phyloP scores from a whole-genome alignment of 2,113 vertebrate genomes.

The Acrocephalus kingi region DNA sequence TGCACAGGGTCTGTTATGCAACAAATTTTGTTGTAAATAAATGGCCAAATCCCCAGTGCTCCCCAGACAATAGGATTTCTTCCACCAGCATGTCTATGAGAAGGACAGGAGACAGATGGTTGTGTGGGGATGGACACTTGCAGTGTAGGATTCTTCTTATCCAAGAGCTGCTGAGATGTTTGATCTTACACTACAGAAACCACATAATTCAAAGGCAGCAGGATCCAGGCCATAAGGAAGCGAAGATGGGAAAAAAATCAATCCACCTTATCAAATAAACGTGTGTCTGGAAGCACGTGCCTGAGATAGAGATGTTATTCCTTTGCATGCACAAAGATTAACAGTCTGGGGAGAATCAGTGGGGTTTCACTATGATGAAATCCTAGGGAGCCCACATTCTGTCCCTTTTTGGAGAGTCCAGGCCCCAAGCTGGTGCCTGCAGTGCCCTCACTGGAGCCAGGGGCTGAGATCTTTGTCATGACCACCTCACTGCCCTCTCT shows the following conservation, averaged over 20 bases:
- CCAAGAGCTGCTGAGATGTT: background rate
- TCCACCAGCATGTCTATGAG: background rate
- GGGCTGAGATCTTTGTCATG: background rate
- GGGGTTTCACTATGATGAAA: background rate
- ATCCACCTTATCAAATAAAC: background rate
- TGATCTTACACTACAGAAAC: background rate
- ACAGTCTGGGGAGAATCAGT: background rate
- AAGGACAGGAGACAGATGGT: background rate
- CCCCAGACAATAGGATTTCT: background rate
- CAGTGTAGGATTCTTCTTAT: background rate
- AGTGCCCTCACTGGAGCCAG: accelerated
- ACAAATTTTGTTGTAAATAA: background rate
- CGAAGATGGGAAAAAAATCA: background rate
- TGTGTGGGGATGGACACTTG: background rate
- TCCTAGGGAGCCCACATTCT: background rate
- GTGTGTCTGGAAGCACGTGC: background rate
- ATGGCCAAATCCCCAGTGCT: background rate
- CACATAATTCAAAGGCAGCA: slow-evolving; percentile 4
- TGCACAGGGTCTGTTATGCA: background rate
- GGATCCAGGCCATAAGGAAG: background rate
- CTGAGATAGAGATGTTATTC: background rate
- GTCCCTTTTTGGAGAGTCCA: background rate
- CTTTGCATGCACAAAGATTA: background rate
- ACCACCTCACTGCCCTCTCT: background rate
- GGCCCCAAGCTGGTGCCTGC: background rate